Base-by-base conservation (phyloP, 2,113 vertebrate genomes). In the Cranoglanis bouderius region DNA sequence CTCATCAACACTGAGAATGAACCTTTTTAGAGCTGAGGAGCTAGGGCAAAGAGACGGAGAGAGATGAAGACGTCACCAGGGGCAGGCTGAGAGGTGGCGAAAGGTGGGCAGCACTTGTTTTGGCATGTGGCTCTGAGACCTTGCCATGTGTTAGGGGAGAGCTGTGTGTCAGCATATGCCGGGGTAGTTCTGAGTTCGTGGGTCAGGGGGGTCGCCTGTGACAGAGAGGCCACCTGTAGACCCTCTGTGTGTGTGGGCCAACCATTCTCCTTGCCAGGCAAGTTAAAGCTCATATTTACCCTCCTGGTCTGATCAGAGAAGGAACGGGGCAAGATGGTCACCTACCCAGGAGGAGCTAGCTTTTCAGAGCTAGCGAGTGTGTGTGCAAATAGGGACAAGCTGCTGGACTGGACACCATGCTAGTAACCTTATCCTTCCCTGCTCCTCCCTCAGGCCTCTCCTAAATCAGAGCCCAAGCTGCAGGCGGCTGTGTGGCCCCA, bases 81-180 rank as follows among this genome's bases (percentile, higher is more conserved):
- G 89, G 87, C 46, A 90, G 51, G 4, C 81, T 61, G 53, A 90
- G 90, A 92, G 91, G 90, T 90, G 91, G 85, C 92, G 92, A 93
- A 93, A 93, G 84, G 88, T 78, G 38, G 87, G 43, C 72, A 80
- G 91, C 92, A 93, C 93, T 95, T 93, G 83, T 92, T 91, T 89
- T 94, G 94, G 93, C 93, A 90, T 94, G 92, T 93, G 93, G 93
- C 91, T 93, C 63, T 77, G 85, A 75, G 59, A 87, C 46, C 49
- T 43, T 32, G 74, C 46, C 65, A 51, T 87, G 85, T 84, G 57
- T 90, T 92, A 88, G 92, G 90, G 91, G 88, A 92, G 90, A 91
- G 91, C 88, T 51, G 86, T 89, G 92, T 90, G 85, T 89, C 91
- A 87, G 80, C 84, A 35, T 88, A 80, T 90, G 61, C 87, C 14